phyloP scores from a whole-genome alignment of 2,797 vertebrate genomes.

The Sebastes taczanowskii region DNA sequence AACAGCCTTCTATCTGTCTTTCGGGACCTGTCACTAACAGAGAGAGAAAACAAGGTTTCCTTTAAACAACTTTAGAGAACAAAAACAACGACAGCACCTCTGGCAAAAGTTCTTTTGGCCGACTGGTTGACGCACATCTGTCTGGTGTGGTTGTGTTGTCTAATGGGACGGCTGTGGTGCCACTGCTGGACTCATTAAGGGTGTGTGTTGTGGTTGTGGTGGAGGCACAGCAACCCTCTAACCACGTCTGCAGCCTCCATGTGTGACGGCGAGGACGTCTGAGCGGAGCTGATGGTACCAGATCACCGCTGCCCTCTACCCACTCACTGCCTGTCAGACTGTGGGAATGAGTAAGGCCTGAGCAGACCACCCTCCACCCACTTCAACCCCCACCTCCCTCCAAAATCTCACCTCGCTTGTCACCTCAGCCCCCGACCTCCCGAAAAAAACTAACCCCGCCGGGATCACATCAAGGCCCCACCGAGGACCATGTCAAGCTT shows the following conservation, averaged over 20 bases:
- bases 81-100: slow-evolving; percentile 72
- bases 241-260: slow-evolving; percentile 69
- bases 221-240: slow-evolving; percentile 6
- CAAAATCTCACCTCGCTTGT: slow-evolving; percentile 78
- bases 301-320: slow-evolving; percentile 59
- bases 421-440: slow-evolving; percentile 69
- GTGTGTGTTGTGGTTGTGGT: background rate
- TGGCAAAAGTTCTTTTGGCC: slow-evolving; percentile 64
- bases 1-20: background rate
- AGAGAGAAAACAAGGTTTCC: background rate
- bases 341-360: slow-evolving; percentile 83
- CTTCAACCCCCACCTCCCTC: slow-evolving; percentile 4
- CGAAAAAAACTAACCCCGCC: slow-evolving; percentile 34
- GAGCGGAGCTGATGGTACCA: slow-evolving; percentile 75
- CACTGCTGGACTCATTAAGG: slow-evolving; percentile 57
- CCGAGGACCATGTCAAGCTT: slow-evolving; percentile 85
- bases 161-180: slow-evolving; percentile 57
- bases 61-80: slow-evolving; percentile 43
- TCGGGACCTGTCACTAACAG: background rate
- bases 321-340: slow-evolving; percentile 42
- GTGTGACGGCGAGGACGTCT: slow-evolving; percentile 42
- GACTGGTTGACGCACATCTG: slow-evolving; percentile 79
- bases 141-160: slow-evolving; percentile 71
- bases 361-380: slow-evolving; percentile 73
- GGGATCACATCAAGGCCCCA: slow-evolving; percentile 68